Evolutionary conservation across 2,113 vertebrate genomes (phyloP), one percentile per base, ranked within the genome.

Genomic region (Drymodes brunneopygia): DNA sequence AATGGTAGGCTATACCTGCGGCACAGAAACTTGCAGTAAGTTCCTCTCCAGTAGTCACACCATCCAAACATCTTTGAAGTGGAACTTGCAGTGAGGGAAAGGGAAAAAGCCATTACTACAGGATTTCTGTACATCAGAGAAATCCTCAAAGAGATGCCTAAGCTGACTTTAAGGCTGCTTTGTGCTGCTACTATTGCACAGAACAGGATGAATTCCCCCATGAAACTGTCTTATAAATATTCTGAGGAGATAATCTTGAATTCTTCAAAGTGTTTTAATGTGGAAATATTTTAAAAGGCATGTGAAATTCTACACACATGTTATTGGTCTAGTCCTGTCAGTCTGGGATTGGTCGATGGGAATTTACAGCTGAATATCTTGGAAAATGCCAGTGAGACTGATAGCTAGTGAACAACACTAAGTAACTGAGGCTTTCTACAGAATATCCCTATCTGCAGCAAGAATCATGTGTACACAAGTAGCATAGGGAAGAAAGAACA

Each of bases 131-230:
- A 64, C 23, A 25, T 93, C 90, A 95, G 75, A 92, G 56, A 95
- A 95, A 95, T 86, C 84, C 89, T 92, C 78, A 87, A 81, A 92
- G 90, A 89, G 81, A 94, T 87, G 70, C 62, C 60, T 93, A 90
- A 96, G 42, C 84, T 95, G 95, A 91, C 70, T 95, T 93, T 86
- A 94, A 94, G 90, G 71, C 90, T 95, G 81, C 93, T 95, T 93
- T 96, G 62, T 94, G 62, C 70, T 90, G 58, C 58, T 90, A 19
- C 71, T 89, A 12, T 90, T 91, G 66, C 81, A 77, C 45, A 86
- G 81, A 95, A 92, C 58, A 81, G 83, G 77, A 86, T 84, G 81
- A 95, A 71, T 91, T 88, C 40, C 61, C 40, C 21, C 24, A 44
- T 61, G 82, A 84, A 92, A 90, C 81, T 66, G 54, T 88, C 79